Percentiles rank a stretch among this genome's conserved stretches.
These are phyloP conservation scores for Cinclus cinclus DNA, from an alignment of 2,113 vertebrate genomes.

Conservation along the genomic window DNA sequence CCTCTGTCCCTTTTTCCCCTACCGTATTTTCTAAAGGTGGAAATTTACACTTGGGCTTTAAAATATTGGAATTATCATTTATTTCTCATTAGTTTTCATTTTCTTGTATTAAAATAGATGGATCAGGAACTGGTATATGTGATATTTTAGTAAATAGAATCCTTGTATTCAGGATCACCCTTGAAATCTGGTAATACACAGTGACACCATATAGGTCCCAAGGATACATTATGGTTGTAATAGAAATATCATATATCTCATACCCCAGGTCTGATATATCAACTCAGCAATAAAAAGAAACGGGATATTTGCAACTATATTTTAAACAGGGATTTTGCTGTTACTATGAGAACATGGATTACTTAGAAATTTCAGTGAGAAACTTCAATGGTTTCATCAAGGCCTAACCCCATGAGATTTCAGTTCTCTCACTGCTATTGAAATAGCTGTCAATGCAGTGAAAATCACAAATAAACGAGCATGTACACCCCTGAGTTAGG, in stretches of 20 bases:
- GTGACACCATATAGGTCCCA: conserved; percentile 50
- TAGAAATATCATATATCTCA: conserved; percentile 65
- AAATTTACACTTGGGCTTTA: neutral
- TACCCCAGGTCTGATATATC: conserved; percentile 55
- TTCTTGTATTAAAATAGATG: neutral
- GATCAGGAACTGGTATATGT: neutral
- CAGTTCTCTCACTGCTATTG: neutral
- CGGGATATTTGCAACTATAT: conserved; percentile 67
- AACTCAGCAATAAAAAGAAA: conserved; percentile 68
- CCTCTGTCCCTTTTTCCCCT: neutral
- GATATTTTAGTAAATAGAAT: conserved; percentile 38
- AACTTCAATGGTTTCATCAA: conserved; percentile 59
- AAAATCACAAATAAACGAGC: neutral
- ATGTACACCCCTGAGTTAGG: neutral
- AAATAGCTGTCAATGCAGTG: neutral
- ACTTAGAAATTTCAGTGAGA: conserved; percentile 60
- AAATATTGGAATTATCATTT: neutral
- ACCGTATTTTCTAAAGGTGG: neutral
- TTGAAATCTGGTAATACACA: conserved; percentile 22
- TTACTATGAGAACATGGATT: conserved; percentile 69
- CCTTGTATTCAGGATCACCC: neutral
- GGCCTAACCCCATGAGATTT: neutral
- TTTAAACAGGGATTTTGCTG: conserved; percentile 60
- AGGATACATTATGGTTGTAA: conserved; percentile 57
- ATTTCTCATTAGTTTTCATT: neutral